A percentile compares a stretch with the other conserved stretches of the same genome.
Conservation (phyloP, 2,888 invertebrate genomes). For the Drosophila testacea region DNA sequence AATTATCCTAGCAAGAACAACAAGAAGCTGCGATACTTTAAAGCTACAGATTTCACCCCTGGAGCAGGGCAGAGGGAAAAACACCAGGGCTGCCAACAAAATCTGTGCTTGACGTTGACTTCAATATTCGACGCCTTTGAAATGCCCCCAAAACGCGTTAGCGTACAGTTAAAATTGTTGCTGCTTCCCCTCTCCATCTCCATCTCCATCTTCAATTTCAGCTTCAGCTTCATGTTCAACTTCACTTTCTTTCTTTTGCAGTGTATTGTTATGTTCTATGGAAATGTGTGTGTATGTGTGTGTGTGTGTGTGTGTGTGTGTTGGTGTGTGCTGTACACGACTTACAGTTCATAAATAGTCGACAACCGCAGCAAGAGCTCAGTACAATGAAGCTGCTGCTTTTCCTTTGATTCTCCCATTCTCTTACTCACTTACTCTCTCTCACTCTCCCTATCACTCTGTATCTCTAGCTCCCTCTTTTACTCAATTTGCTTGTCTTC, state of each 20-base stretch:
- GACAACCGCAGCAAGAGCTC: slow-evolving; percentile 25
- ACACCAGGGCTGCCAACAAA: neutral
- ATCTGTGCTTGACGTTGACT: slow-evolving; percentile 67
- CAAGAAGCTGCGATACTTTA: slow-evolving; percentile 9
- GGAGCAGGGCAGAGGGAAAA: neutral
- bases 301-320: slow-evolving; percentile 12
- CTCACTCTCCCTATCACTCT: neutral
- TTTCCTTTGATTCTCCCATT: neutral
- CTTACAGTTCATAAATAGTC: slow-evolving; percentile 69
- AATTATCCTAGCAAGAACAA: slow-evolving; percentile 22
- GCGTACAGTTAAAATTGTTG: slow-evolving; percentile 34
- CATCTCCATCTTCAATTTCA: neutral
- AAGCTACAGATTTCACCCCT: neutral
- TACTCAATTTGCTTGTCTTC: neutral
- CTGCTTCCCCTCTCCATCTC: neutral
- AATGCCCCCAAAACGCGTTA: slow-evolving; percentile 55
- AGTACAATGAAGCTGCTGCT: slow-evolving; percentile 28
- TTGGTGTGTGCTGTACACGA: slow-evolving; percentile 30
- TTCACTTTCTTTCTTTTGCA: slow-evolving; percentile 3
- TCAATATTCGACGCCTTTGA: slow-evolving; percentile 64
- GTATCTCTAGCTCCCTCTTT: neutral
- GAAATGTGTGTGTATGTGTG: neutral
- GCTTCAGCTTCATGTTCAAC: slow-evolving; percentile 3
- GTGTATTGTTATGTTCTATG: slow-evolving; percentile 8
- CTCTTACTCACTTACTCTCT: neutral